These are phyloP conservation scores for Melanophora roralis DNA, from an alignment of 2,888 invertebrate genomes.

Conservation along the genomic window DNA sequence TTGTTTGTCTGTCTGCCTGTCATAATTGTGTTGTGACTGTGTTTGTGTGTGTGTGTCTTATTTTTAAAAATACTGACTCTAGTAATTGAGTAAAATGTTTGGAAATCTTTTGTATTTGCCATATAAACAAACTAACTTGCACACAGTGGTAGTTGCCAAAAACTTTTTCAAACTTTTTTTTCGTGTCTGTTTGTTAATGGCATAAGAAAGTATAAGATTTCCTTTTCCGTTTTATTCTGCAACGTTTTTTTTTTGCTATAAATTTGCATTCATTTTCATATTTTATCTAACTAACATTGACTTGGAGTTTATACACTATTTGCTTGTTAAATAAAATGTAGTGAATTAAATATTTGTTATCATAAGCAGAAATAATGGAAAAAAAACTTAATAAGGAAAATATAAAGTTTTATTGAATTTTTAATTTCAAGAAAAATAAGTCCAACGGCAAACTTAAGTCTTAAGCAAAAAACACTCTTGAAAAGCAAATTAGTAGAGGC, in stretches of 20 bases:
- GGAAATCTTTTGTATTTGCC: conserved; percentile 17
- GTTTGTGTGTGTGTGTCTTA: conserved; percentile 2
- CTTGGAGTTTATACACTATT: background rate
- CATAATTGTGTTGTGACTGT: too few species aligned
- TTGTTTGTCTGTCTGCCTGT: conserved; percentile 2
- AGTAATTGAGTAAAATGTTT: conserved; percentile 48
- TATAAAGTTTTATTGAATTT: conserved; percentile 15
- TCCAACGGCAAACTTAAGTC: background rate
- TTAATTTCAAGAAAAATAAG: background rate
- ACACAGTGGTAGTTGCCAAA: conserved; percentile 40
- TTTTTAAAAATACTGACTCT: conserved; percentile 29
- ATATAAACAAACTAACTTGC: conserved; percentile 1
- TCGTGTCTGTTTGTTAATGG: conserved; percentile 2
- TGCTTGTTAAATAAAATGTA: conserved; percentile 16
- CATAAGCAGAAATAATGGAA: background rate
- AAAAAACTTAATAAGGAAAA: background rate
- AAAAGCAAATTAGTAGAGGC: too few species aligned
- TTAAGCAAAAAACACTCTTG: too few species aligned
- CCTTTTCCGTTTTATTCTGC: background rate
- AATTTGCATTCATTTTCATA: conserved; percentile 12
- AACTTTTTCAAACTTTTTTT: conserved; percentile 3
- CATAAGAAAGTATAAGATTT: conserved; percentile 25
- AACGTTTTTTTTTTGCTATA: background rate
- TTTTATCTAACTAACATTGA: background rate
- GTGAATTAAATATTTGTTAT: conserved; percentile 2